Evolutionary conservation across 2,113 vertebrate genomes (phyloP).

Genomic region (Pterocles gutturalis): DNA sequence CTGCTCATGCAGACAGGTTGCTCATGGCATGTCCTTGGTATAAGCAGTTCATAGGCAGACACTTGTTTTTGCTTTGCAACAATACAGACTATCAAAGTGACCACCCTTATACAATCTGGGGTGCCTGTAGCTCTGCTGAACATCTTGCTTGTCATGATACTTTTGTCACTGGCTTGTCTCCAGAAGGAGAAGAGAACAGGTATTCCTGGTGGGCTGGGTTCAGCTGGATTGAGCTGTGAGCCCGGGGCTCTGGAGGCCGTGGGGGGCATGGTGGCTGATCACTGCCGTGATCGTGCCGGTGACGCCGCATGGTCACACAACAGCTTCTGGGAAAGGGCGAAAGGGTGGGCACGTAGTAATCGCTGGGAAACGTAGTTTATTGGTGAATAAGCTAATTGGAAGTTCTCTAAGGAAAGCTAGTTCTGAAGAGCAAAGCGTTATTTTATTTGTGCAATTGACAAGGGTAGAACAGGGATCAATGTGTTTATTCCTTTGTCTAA

Average conservation of each 20-base stretch:
- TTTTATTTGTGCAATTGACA: background rate
- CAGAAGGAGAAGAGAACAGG: background rate
- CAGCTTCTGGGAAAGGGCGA: background rate
- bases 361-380: background rate
- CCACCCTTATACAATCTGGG: rapidly evolving
- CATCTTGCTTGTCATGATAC: background rate
- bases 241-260: background rate
- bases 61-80: background rate
- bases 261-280: too few relatives aligned
- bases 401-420: background rate
- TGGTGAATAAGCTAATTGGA: background rate
- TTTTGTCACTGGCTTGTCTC: background rate
- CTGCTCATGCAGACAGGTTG: background rate
- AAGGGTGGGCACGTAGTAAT: background rate
- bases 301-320: background rate
- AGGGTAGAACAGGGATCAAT: rapidly evolving
- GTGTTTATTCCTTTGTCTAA: background rate
- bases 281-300: background rate
- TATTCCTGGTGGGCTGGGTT: background rate
- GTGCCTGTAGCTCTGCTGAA: background rate
- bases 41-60: background rate
- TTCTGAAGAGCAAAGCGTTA: background rate
- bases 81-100: background rate
- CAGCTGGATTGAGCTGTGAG: background rate
- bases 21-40: background rate